A percentile compares a stretch with the other conserved stretches of the same genome.
These are phyloP conservation scores for Borostomias antarcticus DNA, from an alignment of 2,797 vertebrate genomes.

Conservation along the genomic window DNA sequence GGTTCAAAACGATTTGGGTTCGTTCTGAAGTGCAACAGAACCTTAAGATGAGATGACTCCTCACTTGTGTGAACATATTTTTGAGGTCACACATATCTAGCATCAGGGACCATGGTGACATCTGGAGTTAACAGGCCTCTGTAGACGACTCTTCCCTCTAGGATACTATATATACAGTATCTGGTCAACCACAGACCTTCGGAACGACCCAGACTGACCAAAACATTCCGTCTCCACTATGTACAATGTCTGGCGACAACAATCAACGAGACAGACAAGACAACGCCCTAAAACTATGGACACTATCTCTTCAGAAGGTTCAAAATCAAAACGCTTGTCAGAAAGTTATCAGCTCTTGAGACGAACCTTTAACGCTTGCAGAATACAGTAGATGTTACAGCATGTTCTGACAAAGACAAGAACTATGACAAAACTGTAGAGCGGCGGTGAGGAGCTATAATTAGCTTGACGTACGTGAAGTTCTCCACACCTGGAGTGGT, in stretches of 20 bases:
- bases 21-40: background rate
- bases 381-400: conserved; percentile 13
- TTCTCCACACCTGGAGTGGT: conserved; percentile 16
- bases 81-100: background rate
- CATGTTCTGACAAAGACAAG: conserved; percentile 33
- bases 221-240: conserved; percentile 1
- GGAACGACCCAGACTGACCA: conserved; percentile 28
- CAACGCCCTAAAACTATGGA: background rate
- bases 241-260: conserved; percentile 23
- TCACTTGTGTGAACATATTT: background rate
- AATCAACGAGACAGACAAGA: background rate
- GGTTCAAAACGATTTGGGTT: background rate
- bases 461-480: conserved; percentile 28
- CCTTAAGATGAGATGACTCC: background rate
- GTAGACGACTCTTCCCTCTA: background rate
- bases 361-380: conserved; percentile 8
- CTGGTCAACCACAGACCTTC: conserved; percentile 29
- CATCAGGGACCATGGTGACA: conserved; percentile 3
- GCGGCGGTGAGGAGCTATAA: conserved; percentile 41
- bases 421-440: conserved; percentile 32
- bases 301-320: background rate
- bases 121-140: too few species aligned
- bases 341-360: background rate
- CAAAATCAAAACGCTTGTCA: conserved; percentile 24
- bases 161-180: conserved; percentile 23